Conservation (phyloP, 2,113 vertebrate species). For the Nothoprocta perdicaria region DNA sequence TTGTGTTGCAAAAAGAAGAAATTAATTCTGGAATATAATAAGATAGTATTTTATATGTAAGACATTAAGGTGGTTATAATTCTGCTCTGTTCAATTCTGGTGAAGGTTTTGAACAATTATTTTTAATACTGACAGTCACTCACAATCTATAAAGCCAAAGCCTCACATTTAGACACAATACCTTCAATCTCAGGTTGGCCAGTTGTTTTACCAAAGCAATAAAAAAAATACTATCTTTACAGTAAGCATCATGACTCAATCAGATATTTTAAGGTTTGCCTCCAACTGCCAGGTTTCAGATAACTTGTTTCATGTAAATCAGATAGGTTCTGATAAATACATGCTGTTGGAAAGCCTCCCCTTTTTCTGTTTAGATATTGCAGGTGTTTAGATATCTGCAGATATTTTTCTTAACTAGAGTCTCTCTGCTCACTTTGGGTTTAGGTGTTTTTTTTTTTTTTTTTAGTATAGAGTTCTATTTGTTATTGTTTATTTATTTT, state of each 20-base stretch:
- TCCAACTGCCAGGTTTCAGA: not conserved
- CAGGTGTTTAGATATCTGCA: not conserved
- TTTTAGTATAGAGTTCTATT: not conserved
- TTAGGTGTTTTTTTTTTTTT: not conserved
- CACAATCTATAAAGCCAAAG: not conserved
- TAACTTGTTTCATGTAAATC: not conserved
- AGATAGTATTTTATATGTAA: not conserved
- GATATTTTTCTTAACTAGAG: not conserved
- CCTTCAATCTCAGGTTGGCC: not conserved
- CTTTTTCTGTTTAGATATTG: not conserved
- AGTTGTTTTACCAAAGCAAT: not conserved
- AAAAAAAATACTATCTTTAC: not conserved
- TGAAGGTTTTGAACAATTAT: not conserved
- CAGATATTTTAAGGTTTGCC: not conserved
- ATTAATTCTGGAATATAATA: not conserved
- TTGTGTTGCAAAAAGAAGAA: not conserved
- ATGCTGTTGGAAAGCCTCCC: not conserved
- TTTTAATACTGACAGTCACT: not conserved
- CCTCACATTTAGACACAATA: not conserved
- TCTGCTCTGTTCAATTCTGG: not conserved
- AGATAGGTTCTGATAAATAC: not conserved
- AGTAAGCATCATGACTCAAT: accelerated
- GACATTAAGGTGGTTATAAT: not conserved
- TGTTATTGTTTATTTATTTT: not conserved
- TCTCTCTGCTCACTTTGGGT: not conserved